Evolutionary conservation across 2,888 invertebrate species (phyloP).

Genomic region (Tachina lurida): DNA sequence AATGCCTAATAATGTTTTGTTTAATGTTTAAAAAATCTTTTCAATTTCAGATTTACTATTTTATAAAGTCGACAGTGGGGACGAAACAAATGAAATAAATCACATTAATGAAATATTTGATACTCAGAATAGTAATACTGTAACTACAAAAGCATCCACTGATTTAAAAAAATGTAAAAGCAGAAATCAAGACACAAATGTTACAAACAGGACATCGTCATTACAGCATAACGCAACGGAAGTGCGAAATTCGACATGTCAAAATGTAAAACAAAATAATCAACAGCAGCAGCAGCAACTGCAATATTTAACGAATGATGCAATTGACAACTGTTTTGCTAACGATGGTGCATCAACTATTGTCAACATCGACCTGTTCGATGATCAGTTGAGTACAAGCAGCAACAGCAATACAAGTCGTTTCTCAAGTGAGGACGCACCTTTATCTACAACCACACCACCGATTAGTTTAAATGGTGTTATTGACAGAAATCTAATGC

Average conservation of each 20-base stretch:
- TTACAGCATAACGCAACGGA: slow-evolving; percentile 56
- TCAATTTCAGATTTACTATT: slow-evolving; percentile 50
- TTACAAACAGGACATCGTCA: slow-evolving; percentile 8
- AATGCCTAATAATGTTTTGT: too few species aligned
- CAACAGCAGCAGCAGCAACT: slow-evolving; percentile 63
- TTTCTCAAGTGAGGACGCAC: slow-evolving; percentile 87
- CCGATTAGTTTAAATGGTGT: slow-evolving; percentile 90
- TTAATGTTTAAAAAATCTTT: background rate
- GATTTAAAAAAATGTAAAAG: slow-evolving; percentile 14
- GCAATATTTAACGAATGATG: slow-evolving; percentile 68
- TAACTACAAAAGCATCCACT: slow-evolving; percentile 16
- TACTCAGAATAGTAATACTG: slow-evolving; percentile 66
- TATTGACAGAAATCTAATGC: slow-evolving; percentile 80
- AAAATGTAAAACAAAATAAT: slow-evolving; percentile 27
- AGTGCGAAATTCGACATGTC: slow-evolving; percentile 34
- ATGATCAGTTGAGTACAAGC: slow-evolving; percentile 92
- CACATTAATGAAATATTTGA: slow-evolving; percentile 28
- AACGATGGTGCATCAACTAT: slow-evolving; percentile 85
- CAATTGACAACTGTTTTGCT: slow-evolving; percentile 60
- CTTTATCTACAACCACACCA: slow-evolving; percentile 85
- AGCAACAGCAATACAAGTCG: slow-evolving; percentile 93
- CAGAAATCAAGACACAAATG: slow-evolving; percentile 1
- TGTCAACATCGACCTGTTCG: slow-evolving; percentile 84
- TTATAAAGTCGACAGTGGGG: slow-evolving; percentile 20
- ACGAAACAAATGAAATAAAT: slow-evolving; percentile 41